Percentiles rank a stretch among this genome's conserved stretches.
These are phyloP conservation scores for Percopsis transmontana DNA, from an alignment of 2,113 vertebrate species.

Conservation along the genomic window DNA sequence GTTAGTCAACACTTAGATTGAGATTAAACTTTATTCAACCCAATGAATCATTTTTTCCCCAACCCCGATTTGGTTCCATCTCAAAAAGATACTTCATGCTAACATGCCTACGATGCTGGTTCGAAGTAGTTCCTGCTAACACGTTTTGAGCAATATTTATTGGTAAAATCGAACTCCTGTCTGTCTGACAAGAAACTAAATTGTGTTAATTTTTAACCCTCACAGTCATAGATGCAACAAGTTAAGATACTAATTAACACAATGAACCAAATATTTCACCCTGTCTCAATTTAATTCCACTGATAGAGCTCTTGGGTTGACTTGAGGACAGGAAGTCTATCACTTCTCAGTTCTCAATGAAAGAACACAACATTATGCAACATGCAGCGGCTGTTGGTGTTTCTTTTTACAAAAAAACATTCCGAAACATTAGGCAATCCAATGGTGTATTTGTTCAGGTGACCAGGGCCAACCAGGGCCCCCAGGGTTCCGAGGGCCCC, in stretches of 20 bases:
- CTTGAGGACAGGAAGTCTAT: background rate
- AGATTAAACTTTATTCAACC: background rate
- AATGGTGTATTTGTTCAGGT: slow-evolving; percentile 72
- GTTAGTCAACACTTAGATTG: slow-evolving; percentile 71
- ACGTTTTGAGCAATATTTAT: too few relatives aligned
- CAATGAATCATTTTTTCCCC: background rate
- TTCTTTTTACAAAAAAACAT: background rate
- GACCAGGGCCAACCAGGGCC: slow-evolving; percentile 79
- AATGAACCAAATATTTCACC: too few relatives aligned
- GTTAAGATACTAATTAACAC: too few relatives aligned
- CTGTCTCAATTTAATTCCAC: too few relatives aligned
- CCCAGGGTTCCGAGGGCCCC: slow-evolving; percentile 79
- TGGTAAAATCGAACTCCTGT: too few relatives aligned
- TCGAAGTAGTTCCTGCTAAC: too few relatives aligned
- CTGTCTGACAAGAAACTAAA: too few relatives aligned
- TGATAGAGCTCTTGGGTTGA: background rate
- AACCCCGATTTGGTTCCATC: too few relatives aligned
- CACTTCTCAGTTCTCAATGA: background rate
- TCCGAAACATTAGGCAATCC: slow-evolving; percentile 11
- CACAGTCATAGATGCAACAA: too few relatives aligned
- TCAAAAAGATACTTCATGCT: too few relatives aligned
- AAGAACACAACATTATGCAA: background rate
- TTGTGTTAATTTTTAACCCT: too few relatives aligned
- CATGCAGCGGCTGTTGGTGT: background rate
- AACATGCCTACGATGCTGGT: too few relatives aligned